Conservation (phyloP, 2,113 vertebrate genomes). For the Taurulus bubalis region DNA sequence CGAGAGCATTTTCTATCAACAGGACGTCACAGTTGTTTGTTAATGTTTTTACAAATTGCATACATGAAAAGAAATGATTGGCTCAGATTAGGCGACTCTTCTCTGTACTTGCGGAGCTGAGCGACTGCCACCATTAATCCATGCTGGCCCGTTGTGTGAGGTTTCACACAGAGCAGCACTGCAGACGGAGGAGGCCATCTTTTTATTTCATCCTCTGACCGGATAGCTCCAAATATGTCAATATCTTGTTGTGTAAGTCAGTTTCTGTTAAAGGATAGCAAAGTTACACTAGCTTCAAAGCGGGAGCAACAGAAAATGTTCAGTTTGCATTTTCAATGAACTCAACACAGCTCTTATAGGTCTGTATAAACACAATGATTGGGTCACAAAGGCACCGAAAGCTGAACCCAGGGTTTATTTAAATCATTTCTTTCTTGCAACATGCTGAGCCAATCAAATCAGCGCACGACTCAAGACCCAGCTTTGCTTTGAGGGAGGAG, state of each 20-base stretch:
- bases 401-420: neutral
- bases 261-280: neutral
- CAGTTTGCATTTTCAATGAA: neutral
- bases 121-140: no score
- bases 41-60: neutral
- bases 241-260: neutral
- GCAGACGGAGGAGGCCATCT: neutral
- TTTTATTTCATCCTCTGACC: neutral
- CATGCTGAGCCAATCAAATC: neutral
- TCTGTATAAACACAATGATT: neutral
- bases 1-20: neutral
- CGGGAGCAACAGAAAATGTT: neutral
- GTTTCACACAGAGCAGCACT: neutral
- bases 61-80: neutral
- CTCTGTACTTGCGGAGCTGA: neutral
- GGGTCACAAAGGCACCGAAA: neutral
- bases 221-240: neutral
- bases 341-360: neutral
- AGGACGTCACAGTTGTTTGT: neutral
- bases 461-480: neutral
- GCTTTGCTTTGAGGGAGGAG: neutral
- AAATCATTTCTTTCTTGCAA: neutral
- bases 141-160: neutral
- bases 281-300: neutral
- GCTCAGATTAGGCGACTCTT: neutral